Evolutionary conservation across 2,797 vertebrate genomes (phyloP), one percentile per base, ranked within the genome.

Genomic region (Pseudochaenichthys georgianus): DNA sequence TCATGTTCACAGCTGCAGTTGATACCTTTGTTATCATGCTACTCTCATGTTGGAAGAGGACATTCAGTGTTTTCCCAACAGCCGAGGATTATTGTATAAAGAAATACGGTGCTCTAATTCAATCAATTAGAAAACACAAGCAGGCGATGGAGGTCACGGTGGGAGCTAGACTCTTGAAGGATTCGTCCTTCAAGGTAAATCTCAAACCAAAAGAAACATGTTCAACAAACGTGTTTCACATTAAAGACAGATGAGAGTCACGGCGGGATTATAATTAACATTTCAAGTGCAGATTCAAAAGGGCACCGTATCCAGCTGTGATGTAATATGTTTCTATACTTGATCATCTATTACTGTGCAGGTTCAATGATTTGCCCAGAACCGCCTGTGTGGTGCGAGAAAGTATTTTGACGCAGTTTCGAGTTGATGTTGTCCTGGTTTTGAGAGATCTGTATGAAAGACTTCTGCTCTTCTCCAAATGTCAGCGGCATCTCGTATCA

Each of bases 91-190:
- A 48, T 43, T 48, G 55, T 21, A 47, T 45, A 62, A 74, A 83
- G 82, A 70, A 75, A 82, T 21, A 75, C 64, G 69, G 67, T 53
- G 28, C 55, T 71, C 62, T 57, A 75, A 88, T 83, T 55, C 34
- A 74, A 79, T 74, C 70, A 75, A 65, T 82, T 75, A 78, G 47
- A 73, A 34, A 81, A 62, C 31, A 65, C 58, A 48, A 67, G 41
- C 66, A 31, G 52, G 9, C 62, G 4, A 12, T 34, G 34, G 47
- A 68, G 60, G 42, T 57, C 64, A 77, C 4, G 48, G 43, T 46
- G 28, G 4, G n/a, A n/a, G n/a, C n/a, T n/a, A n/a, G n/a, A n/a
- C n/a, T n/a, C n/a, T n/a, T n/a, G n/a, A 19, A 19, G 19, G 19
- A 19, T 19, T 19, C 19, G 19, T 19, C 19, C 19, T 19, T 19